Evolutionary conservation across 2,888 invertebrate genomes (phyloP).

Genomic region (Diachrysia chrysitis): DNA sequence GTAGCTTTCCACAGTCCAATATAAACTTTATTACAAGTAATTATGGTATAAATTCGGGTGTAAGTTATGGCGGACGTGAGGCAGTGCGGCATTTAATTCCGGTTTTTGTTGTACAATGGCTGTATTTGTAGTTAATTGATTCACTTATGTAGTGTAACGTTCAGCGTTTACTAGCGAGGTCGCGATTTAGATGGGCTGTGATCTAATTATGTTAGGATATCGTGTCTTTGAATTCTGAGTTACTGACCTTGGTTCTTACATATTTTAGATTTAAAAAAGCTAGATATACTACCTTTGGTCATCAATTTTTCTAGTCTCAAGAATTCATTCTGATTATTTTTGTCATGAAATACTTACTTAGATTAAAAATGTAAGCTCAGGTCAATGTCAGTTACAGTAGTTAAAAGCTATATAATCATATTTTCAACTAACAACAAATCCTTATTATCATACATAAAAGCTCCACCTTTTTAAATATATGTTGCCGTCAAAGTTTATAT

Average conservation of each 20-base stretch:
- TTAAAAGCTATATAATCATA: no score
- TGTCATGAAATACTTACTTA: no score
- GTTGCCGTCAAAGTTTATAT: conserved; percentile 28
- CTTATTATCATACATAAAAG: not conserved
- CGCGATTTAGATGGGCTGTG: conserved; percentile 32
- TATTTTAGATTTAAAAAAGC: no score
- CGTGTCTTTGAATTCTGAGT: not conserved
- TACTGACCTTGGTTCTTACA: no score
- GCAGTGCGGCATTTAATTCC: conserved; percentile 48
- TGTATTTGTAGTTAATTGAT: conserved; percentile 60
- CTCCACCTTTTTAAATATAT: not conserved
- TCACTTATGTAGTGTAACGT: conserved; percentile 47
- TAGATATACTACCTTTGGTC: no score
- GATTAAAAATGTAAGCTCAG: no score
- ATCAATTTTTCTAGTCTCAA: no score
- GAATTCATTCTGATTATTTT: no score
- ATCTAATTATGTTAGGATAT: not conserved
- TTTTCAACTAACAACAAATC: not conserved
- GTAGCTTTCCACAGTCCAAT: conserved; percentile 26
- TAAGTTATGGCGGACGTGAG: conserved; percentile 39
- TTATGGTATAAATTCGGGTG: conserved; percentile 54
- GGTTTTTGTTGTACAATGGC: conserved; percentile 49
- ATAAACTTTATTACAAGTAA: conserved; percentile 39
- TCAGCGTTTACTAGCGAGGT: conserved; percentile 27
- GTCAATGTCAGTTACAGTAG: no score